Conservation (phyloP, 2,113 vertebrate species). For the Oplegnathus fasciatus region DNA sequence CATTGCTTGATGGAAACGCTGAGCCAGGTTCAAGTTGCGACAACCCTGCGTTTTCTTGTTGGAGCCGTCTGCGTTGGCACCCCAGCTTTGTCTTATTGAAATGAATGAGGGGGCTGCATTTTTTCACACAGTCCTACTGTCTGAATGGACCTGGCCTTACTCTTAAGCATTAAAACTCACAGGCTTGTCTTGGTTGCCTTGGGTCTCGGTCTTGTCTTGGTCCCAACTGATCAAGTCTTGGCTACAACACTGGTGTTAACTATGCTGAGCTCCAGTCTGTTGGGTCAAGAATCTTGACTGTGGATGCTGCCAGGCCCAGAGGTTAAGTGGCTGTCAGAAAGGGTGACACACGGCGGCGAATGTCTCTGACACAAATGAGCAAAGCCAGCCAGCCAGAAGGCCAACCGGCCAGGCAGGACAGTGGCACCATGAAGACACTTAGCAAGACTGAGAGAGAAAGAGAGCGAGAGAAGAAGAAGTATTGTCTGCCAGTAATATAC, state of each 20-base stretch:
- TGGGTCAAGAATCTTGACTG: slow-evolving; percentile 44
- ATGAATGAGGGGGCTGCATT: neutral
- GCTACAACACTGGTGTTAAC: slow-evolving; percentile 25
- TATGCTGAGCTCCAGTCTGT: slow-evolving; percentile 33
- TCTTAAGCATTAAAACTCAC: neutral
- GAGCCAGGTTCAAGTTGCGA: neutral
- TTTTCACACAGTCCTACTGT: neutral
- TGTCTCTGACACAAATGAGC: slow-evolving; percentile 71
- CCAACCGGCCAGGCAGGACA: slow-evolving; percentile 46
- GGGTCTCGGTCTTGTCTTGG: slow-evolving; percentile 11
- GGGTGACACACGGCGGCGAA: slow-evolving; percentile 53
- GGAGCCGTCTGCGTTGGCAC: neutral
- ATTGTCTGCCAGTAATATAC: slow-evolving; percentile 64
- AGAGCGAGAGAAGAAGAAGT: slow-evolving; percentile 24
- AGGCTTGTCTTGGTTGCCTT: slow-evolving; percentile 19
- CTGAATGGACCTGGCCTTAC: neutral
- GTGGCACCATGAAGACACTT: slow-evolving; percentile 68
- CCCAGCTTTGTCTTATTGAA: neutral
- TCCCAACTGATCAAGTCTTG: slow-evolving; percentile 20
- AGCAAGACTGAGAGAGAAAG: slow-evolving; percentile 53
- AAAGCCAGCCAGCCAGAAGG: slow-evolving; percentile 65
- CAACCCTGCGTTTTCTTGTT: too few relatives aligned
- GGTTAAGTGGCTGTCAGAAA: slow-evolving; percentile 77
- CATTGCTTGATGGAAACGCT: neutral
- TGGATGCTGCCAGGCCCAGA: slow-evolving; percentile 59